These are phyloP conservation scores for Aurelia sp. DNA, from an alignment of 30 jellyfish, hydroid and myxozoan species.

Conservation along the genomic window DNA sequence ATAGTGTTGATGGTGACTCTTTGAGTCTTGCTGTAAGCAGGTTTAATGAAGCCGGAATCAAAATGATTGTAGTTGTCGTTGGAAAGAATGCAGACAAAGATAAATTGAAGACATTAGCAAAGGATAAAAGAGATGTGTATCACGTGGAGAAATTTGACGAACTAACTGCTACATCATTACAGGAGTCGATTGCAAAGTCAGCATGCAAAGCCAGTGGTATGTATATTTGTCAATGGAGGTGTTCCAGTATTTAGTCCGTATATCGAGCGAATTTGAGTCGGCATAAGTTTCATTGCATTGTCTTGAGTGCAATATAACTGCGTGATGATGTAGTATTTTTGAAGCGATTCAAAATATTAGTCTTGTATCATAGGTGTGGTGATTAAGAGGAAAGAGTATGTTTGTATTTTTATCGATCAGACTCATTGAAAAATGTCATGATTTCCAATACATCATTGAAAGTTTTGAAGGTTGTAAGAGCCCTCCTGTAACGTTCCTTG, in stretches of 20 bases:
- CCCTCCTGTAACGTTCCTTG: too few relatives aligned
- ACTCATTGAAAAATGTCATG: too few relatives aligned
- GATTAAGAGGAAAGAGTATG: too few relatives aligned
- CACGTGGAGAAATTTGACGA: conserved; percentile 46
- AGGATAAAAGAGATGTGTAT: conserved; percentile 14
- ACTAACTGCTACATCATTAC: conserved; percentile 4
- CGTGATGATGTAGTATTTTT: too few relatives aligned
- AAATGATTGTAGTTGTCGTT: conserved; percentile 42
- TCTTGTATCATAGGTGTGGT: too few relatives aligned
- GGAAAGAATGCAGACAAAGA: conserved; percentile 43
- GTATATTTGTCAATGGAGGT: not conserved
- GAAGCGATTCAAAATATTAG: too few relatives aligned
- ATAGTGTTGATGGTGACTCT: conserved; percentile 24
- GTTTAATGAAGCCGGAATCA: conserved; percentile 63
- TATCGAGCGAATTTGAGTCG: not conserved
- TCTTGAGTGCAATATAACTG: too few relatives aligned
- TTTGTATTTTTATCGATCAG: too few relatives aligned
- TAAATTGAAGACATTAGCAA: not conserved
- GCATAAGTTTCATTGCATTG: too few relatives aligned
- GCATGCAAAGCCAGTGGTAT: conserved; percentile 58
- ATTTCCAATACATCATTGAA: too few relatives aligned
- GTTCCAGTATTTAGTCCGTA: not conserved
- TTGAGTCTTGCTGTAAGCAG: conserved; percentile 31
- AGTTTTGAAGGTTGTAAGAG: too few relatives aligned
- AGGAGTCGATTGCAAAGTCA: conserved; percentile 15